Evolutionary conservation across 2,113 vertebrate species (phyloP).

Genomic region (Bungarus multicinctus): DNA sequence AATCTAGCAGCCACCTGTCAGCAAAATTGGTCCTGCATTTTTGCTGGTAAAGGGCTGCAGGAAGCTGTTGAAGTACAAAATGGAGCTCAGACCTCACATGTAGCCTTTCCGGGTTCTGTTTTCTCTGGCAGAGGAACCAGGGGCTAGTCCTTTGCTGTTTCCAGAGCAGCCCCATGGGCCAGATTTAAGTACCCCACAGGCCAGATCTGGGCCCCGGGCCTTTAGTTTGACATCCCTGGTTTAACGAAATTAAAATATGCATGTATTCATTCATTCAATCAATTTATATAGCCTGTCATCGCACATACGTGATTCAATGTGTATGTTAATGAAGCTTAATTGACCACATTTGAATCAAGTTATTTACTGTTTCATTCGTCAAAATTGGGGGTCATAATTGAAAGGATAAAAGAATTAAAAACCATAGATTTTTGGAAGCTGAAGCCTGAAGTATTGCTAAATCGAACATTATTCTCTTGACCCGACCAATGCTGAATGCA

Average conservation of each 20-base stretch:
- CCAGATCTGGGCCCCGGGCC: too few relatives aligned
- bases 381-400: neutral
- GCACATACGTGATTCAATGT: neutral
- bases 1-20: neutral
- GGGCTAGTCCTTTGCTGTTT: too few relatives aligned
- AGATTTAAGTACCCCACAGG: too few relatives aligned
- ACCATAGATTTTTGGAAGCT: neutral
- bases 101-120: too few relatives aligned
- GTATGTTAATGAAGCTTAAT: neutral
- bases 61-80: too few relatives aligned
- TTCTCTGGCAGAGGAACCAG: too few relatives aligned
- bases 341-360: neutral
- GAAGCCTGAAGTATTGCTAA: neutral
- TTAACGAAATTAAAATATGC: neutral
- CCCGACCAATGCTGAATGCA: neutral
- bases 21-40: too few relatives aligned
- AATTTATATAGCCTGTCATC: neutral
- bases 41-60: too few relatives aligned
- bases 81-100: too few relatives aligned
- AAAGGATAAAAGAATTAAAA: neutral
- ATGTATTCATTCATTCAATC: neutral
- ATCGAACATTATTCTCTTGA: neutral
- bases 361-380: neutral
- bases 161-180: too few relatives aligned
- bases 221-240: neutral